phyloP scores from a whole-genome alignment of 2,113 vertebrate species.

The Saguinus imperator region DNA sequence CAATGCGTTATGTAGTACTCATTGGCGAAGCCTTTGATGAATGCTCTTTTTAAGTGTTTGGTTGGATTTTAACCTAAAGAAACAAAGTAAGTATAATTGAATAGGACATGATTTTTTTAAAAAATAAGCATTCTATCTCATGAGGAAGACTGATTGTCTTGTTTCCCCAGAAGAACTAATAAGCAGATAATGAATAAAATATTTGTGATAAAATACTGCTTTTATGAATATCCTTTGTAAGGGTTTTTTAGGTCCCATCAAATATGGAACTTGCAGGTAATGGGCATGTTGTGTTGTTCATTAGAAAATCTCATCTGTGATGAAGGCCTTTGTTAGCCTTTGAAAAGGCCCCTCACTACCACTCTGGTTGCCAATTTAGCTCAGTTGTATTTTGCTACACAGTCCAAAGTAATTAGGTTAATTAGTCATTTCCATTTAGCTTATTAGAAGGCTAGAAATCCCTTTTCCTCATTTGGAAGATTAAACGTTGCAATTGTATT shows the following conservation, averaged over 20 bases:
- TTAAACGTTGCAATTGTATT: constrained; percentile 80
- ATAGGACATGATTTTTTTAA: constrained; percentile 37
- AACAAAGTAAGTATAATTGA: constrained; percentile 61
- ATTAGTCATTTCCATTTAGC: constrained; percentile 84
- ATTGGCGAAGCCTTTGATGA: background rate
- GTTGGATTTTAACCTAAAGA: constrained; percentile 46
- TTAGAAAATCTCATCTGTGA: constrained; percentile 68
- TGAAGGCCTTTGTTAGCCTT: constrained; percentile 70
- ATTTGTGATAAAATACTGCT: background rate
- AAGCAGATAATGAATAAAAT: constrained; percentile 31
- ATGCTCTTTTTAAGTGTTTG: background rate
- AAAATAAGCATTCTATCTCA: background rate
- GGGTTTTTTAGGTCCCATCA: background rate
- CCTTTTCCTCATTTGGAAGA: constrained; percentile 77
- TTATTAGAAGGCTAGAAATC: constrained; percentile 82
- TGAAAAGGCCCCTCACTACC: constrained; percentile 60
- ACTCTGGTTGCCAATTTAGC: constrained; percentile 68
- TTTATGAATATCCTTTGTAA: constrained; percentile 59
- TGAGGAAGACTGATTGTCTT: constrained; percentile 51
- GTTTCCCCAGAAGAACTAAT: constrained; percentile 35
- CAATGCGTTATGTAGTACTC: background rate
- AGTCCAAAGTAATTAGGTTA: constrained; percentile 83
- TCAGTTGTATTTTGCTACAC: constrained; percentile 79
- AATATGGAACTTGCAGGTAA: constrained; percentile 52
- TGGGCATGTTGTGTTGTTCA: constrained; percentile 54